phyloP scores from a whole-genome alignment of 2,113 vertebrate species.

The Emydocephalus ijimae region DNA sequence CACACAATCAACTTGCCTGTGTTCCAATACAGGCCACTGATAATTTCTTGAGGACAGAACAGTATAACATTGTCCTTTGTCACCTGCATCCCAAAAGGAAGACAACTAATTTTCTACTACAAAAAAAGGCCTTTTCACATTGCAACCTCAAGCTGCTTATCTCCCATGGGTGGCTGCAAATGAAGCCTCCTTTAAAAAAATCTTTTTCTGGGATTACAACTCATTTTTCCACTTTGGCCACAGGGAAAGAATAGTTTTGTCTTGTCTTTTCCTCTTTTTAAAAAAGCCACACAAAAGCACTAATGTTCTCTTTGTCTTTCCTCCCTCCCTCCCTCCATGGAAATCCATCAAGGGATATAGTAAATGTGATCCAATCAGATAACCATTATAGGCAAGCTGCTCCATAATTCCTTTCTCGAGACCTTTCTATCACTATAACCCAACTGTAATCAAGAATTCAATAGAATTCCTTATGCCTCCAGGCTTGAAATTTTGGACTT shows the following conservation, averaged over 20 bases:
- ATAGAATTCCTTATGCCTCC: too few species aligned
- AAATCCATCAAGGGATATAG: not conserved
- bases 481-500: too few species aligned
- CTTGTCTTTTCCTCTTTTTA: not conserved
- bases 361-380: not conserved
- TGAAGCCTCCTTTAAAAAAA: not conserved
- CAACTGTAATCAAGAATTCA: conserved; percentile 25
- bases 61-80: not conserved
- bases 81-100: not conserved
- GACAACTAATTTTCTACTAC: not conserved
- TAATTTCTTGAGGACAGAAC: not conserved
- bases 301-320: not conserved
- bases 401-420: conserved; percentile 19
- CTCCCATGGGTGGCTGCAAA: not conserved
- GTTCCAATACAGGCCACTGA: not conserved
- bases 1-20: not conserved
- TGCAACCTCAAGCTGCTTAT: not conserved
- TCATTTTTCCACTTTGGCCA: not conserved
- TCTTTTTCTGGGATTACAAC: not conserved
- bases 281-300: not conserved
- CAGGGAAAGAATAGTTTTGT: not conserved
- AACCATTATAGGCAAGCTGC: conserved; percentile 3
- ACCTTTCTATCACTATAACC: conserved; percentile 32
- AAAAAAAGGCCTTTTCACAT: not conserved
- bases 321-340: not conserved